Evolutionary conservation across 1,140 invertebrate genomes (phyloP), one percentile per base, ranked within the genome.

Genomic region (Chlorops oryzae): DNA sequence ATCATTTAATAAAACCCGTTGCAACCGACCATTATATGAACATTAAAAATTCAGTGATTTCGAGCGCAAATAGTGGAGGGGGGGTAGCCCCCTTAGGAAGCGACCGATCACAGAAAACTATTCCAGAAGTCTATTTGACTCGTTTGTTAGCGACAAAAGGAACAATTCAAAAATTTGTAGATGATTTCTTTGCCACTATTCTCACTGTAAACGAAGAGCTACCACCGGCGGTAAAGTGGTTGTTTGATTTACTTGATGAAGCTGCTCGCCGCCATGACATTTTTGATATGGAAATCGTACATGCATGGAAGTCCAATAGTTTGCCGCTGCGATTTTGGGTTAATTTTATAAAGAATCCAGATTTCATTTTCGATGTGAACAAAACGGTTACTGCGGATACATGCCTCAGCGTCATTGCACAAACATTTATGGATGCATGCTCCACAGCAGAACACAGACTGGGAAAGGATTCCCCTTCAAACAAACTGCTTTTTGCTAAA

Each of bases 271-370:
- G 83, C 47, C 87, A 96, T 63, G 84, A 85, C 25, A 92, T 95
- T 34, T 76, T 82, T 43, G 88, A 92, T 69, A 84, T 88, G 1
- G 91, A 96, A 75, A 90, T 96, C 32, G 81, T 95, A 1, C 92
- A 96, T 70, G 89, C 92, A 2, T 96, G 93, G 94, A 97, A 97
- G 77, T 94, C 90, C 1, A 96, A 96, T 59, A 91, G 91, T 76
- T 81, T 95, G 66, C 91, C 92, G 32, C 76, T 96, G 40, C 80
- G 93, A 59, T 96, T 96, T 78, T 97, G 94, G 94, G 90, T 96
- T 13, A 96, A 96, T 75, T 90, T 96, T 58, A 93, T 96, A 47
- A 96, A 96, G 73, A 96, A 96, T 80, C 92, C 94, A 6, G 90
- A 96, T 74, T 95, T 94, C 70, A 91, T 96, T 70, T 95, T 97